Percentiles rank a stretch among this genome's conserved stretches.
Conservation (phyloP, 2,888 invertebrate species). For the Vannuccia rotundouncinata region DNA sequence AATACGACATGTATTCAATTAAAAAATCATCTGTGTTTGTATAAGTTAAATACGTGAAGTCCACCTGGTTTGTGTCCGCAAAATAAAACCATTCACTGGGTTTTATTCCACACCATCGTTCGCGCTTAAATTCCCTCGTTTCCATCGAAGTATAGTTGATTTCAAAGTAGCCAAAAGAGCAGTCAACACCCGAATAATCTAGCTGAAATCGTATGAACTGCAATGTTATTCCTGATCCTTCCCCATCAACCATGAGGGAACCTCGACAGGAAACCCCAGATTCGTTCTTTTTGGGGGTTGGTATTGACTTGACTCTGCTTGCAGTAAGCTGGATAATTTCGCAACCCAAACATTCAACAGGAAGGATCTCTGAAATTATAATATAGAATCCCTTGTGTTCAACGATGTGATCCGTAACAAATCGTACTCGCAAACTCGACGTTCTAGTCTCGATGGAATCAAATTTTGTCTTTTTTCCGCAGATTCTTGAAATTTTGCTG, state of each 20-base stretch:
- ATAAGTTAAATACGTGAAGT: not conserved
- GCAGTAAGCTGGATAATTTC: not conserved
- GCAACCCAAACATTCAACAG: not conserved
- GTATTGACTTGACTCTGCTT: not conserved
- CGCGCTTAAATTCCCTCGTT: not conserved
- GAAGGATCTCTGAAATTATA: not conserved
- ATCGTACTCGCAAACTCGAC: not conserved
- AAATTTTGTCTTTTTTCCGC: not conserved
- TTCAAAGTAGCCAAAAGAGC: not conserved
- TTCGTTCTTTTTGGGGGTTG: not conserved
- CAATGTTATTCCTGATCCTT: not conserved
- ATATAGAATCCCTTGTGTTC: not conserved
- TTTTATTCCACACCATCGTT: not conserved
- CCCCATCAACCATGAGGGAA: not conserved
- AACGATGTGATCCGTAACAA: not conserved
- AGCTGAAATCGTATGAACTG: not conserved
- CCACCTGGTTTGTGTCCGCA: not conserved
- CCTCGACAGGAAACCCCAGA: not conserved
- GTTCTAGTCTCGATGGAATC: not conserved
- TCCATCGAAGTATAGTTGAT: not conserved
- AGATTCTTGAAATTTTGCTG: not conserved
- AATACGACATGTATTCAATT: not conserved
- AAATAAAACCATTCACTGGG: not conserved
- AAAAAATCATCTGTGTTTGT: not conserved
- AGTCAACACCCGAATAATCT: not conserved